Base-by-base conservation (phyloP, 64 coral and sea anemone genomes). In the Trachythela sp. region DNA sequence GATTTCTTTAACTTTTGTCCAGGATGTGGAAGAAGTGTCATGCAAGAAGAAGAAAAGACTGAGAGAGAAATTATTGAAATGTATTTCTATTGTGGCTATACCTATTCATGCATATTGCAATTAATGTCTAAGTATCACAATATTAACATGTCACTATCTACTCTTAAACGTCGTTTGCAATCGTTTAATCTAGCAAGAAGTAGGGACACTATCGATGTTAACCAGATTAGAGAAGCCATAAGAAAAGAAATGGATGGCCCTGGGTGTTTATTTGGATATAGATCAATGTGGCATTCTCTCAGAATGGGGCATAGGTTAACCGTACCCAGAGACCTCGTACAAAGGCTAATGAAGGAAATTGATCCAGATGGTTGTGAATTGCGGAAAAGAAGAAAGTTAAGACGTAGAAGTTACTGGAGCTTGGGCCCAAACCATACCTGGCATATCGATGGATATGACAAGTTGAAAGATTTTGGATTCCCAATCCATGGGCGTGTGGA, bases 401-500 rank as follows among this genome's bases (percentile, higher is more conserved):
- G 36, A 77, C 32, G 71, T n/a, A 2, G 32, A 77, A 77, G 36
- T 77, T 77, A 77, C 71, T 77, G 24, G 64, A 70, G 30, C n/a
- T n/a, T n/a, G n/a, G n/a, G n/a, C n/a, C n/a, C n/a, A n/a, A n/a
- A n/a, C n/a, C n/a, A n/a, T n/a, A n/a, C n/a, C n/a, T n/a, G 71
- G 71, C 71, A 77, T 17, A 33, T 32, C 8, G 24, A 77, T 35
- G 71, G 71, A 3, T 77, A 77, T 27, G 71, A 77, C 71, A 77
- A 77, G n/a, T 77, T 77, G 71, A 29, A 77, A 35, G 71, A 77
- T 77, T 77, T 77, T 77, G 71, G 32, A 32, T 77, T 77, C 36
- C 71, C n/a, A 77, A 77, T 77, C 29, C 71, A 77, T 77, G 71
- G 71, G 13, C 30, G 71, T 39, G 71, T 35, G 29, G 71, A 77